phyloP scores from a whole-genome alignment of 37 sponge, comb jelly and placozoan genomes.

The Hormiphora californensis region DNA sequence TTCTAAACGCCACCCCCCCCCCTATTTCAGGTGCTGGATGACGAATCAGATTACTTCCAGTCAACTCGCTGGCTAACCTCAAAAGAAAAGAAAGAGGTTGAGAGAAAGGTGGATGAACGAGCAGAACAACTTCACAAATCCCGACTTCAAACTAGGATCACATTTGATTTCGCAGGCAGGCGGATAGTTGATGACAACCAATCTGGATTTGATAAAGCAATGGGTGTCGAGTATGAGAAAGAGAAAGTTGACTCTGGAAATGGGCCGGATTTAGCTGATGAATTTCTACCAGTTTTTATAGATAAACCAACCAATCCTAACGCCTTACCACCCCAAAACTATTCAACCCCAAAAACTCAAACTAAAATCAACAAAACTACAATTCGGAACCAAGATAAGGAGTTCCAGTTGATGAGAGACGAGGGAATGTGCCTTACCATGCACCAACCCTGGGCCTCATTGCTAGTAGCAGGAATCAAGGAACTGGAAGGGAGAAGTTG shows the following conservation, averaged over 20 bases:
- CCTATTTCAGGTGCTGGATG: constrained; percentile 90
- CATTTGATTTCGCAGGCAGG: constrained; percentile 87
- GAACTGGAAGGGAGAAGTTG: constrained; percentile 84
- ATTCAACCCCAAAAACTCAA: not conserved
- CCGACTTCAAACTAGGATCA: constrained; percentile 58
- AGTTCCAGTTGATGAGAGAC: constrained; percentile 79
- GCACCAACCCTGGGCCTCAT: constrained; percentile 99
- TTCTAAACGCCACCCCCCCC: no score
- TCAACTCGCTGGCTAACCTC: constrained; percentile 69
- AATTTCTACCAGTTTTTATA: not conserved
- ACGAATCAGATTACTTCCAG: constrained; percentile 83
- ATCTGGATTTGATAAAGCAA: not conserved
- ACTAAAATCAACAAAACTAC: not conserved
- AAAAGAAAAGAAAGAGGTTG: constrained; percentile 59
- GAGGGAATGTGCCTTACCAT: constrained; percentile 93
- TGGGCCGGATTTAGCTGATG: not conserved
- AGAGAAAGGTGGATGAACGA: constrained; percentile 62
- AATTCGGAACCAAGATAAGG: constrained; percentile 71
- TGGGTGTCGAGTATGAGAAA: not conserved
- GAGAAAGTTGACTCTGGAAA: no score
- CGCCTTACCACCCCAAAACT: not conserved
- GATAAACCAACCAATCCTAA: not conserved
- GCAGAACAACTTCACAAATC: constrained; percentile 61
- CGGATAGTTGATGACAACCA: constrained; percentile 62
- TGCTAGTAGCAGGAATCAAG: constrained; percentile 87